phyloP scores from a whole-genome alignment of 2,113 vertebrate species.

The Pholis gunnellus region DNA sequence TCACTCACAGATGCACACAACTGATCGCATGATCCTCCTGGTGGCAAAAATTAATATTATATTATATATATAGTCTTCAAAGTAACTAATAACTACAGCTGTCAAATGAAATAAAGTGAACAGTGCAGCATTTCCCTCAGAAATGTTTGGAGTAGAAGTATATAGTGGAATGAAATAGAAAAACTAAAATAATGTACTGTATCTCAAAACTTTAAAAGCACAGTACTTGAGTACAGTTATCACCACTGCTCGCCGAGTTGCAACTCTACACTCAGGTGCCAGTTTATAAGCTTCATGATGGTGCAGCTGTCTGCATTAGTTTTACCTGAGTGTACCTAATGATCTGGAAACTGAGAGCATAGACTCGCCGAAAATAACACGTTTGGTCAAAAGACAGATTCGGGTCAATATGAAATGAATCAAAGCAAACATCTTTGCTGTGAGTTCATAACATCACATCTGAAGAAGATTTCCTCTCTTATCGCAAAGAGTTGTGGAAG shows the following conservation, averaged over 20 bases:
- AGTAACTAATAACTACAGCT: not conserved
- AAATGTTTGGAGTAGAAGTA: not conserved
- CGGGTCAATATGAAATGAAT: constrained; percentile 17
- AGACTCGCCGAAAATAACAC: not conserved
- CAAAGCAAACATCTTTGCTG: not conserved
- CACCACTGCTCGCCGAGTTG: not conserved
- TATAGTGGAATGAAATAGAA: not conserved
- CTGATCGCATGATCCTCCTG: too few species aligned
- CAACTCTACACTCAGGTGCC: not conserved
- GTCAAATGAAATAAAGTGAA: not conserved
- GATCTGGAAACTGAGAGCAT: not conserved
- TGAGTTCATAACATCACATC: constrained; percentile 4
- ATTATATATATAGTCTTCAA: not conserved
- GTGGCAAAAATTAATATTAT: not conserved
- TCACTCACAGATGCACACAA: too few species aligned
- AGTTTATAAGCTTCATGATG: not conserved
- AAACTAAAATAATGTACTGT: not conserved
- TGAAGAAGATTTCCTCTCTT: not conserved
- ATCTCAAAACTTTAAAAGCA: not conserved
- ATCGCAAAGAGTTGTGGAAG: not conserved
- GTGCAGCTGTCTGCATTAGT: not conserved
- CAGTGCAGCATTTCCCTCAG: not conserved
- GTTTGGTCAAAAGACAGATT: constrained; percentile 8
- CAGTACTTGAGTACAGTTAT: not conserved
- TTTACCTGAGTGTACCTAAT: not conserved